Conservation (phyloP, 2,113 vertebrate genomes). For the Bufo gargarizans region DNA sequence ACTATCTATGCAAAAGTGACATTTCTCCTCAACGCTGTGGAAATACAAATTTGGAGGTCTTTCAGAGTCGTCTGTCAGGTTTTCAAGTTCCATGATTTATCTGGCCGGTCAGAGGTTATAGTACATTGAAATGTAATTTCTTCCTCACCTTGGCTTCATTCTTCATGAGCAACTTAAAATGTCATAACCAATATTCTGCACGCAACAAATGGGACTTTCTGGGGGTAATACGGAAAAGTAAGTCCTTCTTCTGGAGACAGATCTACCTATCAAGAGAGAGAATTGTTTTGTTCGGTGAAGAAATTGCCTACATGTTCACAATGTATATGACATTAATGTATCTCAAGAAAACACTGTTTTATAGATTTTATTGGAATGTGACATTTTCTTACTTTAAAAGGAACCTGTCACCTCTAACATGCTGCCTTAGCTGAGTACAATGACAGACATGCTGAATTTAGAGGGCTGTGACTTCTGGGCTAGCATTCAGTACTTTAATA, state of each 20-base stretch:
- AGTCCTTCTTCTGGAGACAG: conserved; percentile 31
- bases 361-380: background rate
- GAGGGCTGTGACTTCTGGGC: too few species aligned
- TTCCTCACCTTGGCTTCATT: conserved; percentile 60
- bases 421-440: too few species aligned
- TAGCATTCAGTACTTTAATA: too few species aligned
- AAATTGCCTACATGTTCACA: background rate
- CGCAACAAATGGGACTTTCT: conserved; percentile 50
- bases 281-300: conserved; percentile 13
- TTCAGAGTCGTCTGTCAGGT: conserved; percentile 22
- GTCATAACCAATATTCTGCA: conserved; percentile 63
- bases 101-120: conserved; percentile 65
- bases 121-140: conserved; percentile 70
- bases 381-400: background rate
- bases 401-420: too few species aligned
- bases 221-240: conserved; percentile 18
- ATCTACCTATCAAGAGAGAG: conserved; percentile 11
- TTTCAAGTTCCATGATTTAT: conserved; percentile 64
- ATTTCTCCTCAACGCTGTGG: conserved; percentile 21
- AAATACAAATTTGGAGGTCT: conserved; percentile 29
- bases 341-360: background rate
- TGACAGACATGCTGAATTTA: too few species aligned
- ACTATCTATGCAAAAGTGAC: background rate
- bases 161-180: conserved; percentile 66
- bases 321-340: background rate